Base-by-base conservation (phyloP, 2,113 vertebrate species). In the Etheostoma cragini region DNA sequence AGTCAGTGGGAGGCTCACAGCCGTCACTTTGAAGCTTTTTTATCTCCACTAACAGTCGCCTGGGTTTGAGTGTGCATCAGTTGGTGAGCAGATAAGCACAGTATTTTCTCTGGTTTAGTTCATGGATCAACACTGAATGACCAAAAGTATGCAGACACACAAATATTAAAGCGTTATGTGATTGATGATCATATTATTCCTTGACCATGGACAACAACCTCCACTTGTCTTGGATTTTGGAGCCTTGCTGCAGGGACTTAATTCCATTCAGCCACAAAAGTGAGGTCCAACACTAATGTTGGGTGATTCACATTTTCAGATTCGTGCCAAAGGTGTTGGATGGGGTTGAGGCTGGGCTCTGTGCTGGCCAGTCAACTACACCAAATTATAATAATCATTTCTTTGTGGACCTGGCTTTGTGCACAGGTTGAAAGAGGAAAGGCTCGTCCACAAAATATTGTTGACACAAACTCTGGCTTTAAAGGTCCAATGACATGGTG, bases 11-110 rank as follows among this genome's bases (percentile, higher is more conserved):
- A 72, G 73, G 68, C n/a, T 53, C 56, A n/a, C 49, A 8, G 58
- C 53, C 24, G 4, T 49, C 68, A 42, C 58, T 71, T 67, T 58
- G n/a, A 82, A 38, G 71, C 52, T 1, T 22, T 50, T 69, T 66
- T 11, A 58, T 53, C 24, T 8, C 10, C 22, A 22, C 33, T 19
- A 61, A 42, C 21, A 50, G 57, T 22, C 57, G 11, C 19, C 8
- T 21, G 33, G 22, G 26, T 24, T 38, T 33, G 42, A 70, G 21
- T 17, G 46, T 17, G 13, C 17, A 33, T 14, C 49, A 16, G 6
- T 53, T 42, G 38, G 38, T 42, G 38, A 42, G 42, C 26, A 63
- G 58, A 49, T 35, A 47, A 42, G 2, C 2, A 11, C 38, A 17
- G 21, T 6, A 24, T 50, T n/a, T 35, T 68, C 26, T 52, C 46